Conservation (phyloP, 2,797 vertebrate genomes). For the Pangasius larnaudii region DNA sequence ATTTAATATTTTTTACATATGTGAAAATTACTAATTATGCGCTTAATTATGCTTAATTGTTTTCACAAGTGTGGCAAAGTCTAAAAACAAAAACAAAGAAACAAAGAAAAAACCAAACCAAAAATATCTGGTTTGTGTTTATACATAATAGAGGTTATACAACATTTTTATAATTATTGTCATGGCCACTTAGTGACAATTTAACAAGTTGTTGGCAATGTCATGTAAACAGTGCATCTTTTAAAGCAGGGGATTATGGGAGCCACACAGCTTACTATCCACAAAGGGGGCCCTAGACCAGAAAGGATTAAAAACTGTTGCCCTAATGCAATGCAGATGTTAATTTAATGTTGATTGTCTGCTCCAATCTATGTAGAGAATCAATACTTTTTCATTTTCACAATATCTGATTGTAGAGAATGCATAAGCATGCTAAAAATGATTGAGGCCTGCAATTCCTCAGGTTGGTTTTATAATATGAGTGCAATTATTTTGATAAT, state of each 20-base stretch:
- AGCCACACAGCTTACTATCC: not conserved
- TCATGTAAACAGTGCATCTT: not conserved
- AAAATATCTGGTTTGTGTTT: not conserved
- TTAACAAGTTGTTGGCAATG: not conserved
- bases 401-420: slow-evolving; percentile 1
- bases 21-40: not conserved
- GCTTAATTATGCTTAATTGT: not conserved
- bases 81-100: not conserved
- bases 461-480: slow-evolving; percentile 13
- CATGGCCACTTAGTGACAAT: not conserved
- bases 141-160: not conserved
- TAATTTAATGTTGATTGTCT: not conserved
- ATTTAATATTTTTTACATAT: not conserved
- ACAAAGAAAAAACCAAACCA: no score
- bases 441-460: slow-evolving; percentile 13
- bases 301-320: not conserved
- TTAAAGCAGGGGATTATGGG: not conserved
- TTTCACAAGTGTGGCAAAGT: not conserved
- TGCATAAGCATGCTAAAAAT: slow-evolving; percentile 3
- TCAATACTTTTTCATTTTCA: not conserved
- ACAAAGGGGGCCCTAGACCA: no score
- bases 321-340: not conserved
- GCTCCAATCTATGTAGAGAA: not conserved
- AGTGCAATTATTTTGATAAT: slow-evolving; percentile 38
- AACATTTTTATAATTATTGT: not conserved